Conservation (phyloP, 2,113 vertebrate species). For the Platysternon megacephalum region DNA sequence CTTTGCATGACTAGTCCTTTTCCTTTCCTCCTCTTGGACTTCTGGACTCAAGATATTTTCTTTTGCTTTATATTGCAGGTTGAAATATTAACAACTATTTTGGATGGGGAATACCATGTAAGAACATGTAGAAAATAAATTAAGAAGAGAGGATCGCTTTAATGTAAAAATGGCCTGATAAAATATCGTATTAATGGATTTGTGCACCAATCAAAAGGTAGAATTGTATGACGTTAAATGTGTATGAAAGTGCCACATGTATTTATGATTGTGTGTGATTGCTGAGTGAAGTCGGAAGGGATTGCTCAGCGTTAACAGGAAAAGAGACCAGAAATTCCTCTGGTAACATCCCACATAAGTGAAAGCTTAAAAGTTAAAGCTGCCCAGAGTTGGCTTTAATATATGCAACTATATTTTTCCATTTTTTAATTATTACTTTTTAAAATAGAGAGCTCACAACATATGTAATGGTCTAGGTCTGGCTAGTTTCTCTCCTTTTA, state of each 20-base stretch:
- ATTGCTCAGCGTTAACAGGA: not conserved
- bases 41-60: not conserved
- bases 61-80: not conserved
- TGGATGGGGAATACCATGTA: not conserved
- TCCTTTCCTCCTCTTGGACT: not conserved
- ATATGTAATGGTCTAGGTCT: not conserved
- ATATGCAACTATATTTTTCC: not conserved
- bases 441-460: not conserved
- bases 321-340: not conserved
- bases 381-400: not conserved
- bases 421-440: not conserved
- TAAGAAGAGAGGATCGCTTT: not conserved
- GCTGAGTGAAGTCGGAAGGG: not conserved
- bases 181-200: not conserved
- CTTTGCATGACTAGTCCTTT: not conserved
- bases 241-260: not conserved
- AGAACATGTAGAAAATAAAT: not conserved
- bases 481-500: not conserved
- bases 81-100: not conserved
- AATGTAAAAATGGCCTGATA: not conserved
- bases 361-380: conserved; percentile 6
- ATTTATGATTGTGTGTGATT: not conserved
- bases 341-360: not conserved
- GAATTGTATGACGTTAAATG: not conserved
- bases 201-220: not conserved